These are phyloP conservation scores for Pectinophora gossypiella DNA, from an alignment of 1,140 invertebrate species.

Conservation along the genomic window DNA sequence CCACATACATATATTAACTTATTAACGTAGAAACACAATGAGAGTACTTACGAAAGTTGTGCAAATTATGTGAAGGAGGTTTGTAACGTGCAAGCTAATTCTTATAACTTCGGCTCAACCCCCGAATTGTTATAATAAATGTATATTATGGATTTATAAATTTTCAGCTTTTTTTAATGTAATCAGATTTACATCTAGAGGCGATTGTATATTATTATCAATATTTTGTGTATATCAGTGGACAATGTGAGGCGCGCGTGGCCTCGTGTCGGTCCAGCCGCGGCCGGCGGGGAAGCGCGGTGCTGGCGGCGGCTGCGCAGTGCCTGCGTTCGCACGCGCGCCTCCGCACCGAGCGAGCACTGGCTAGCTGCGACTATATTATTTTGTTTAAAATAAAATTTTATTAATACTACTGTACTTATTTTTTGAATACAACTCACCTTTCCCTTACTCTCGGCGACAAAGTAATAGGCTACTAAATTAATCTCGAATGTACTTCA, in stretches of 20 bases:
- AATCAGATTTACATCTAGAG: constrained; percentile 60
- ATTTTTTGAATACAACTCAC: background rate
- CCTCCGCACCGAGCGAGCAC: constrained; percentile 29
- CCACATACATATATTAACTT: background rate
- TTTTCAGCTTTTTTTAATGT: constrained; percentile 64
- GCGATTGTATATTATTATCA: constrained; percentile 58
- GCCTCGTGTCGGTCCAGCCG: constrained; percentile 30
- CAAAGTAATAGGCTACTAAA: too few relatives aligned
- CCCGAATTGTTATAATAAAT: constrained; percentile 48
- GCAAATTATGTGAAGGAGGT: constrained; percentile 26
- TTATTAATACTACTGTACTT: constrained; percentile 44
- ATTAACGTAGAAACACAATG: constrained; percentile 16
- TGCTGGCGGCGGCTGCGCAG: constrained; percentile 15
- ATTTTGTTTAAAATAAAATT: constrained; percentile 69
- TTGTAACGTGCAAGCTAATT: constrained; percentile 24
- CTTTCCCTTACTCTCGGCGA: too few relatives aligned
- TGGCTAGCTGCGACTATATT: constrained; percentile 54
- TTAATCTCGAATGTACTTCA: too few relatives aligned
- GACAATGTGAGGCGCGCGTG: constrained; percentile 43
- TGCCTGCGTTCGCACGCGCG: constrained; percentile 27
- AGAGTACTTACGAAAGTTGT: constrained; percentile 54
- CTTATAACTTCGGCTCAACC: constrained; percentile 32
- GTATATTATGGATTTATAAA: constrained; percentile 62
- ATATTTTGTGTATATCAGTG: constrained; percentile 65
- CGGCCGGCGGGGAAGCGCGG: constrained; percentile 10